A percentile compares a stretch with the other conserved stretches of the same genome.
These are phyloP conservation scores for Congeria kusceri DNA, from an alignment of 2,888 invertebrate genomes.

Conservation along the genomic window DNA sequence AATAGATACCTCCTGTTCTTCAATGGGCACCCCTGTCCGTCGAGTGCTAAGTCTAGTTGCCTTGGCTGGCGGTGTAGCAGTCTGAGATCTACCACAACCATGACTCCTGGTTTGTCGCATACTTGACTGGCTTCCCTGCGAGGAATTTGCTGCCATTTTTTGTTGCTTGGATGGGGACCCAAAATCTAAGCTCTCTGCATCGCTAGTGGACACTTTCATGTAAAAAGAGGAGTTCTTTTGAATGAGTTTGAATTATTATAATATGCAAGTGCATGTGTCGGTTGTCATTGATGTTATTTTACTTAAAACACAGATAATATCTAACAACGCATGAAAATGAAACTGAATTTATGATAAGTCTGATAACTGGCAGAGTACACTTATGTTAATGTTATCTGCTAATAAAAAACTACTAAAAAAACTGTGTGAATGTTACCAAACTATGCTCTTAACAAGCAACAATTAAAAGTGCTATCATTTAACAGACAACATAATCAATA, in stretches of 20 bases:
- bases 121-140: not conserved
- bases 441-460: too few species aligned
- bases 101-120: conserved; percentile 14
- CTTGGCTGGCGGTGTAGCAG: conserved; percentile 12
- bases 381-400: too few species aligned
- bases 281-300: too few species aligned
- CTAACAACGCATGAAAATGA: too few species aligned
- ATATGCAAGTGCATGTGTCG: too few species aligned
- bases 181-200: conserved; percentile 71
- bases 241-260: too few species aligned
- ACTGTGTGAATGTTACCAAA: too few species aligned
- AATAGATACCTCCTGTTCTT: conserved; percentile 7
- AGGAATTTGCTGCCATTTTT: not conserved
- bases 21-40: conserved; percentile 13
- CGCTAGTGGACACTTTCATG: conserved; percentile 54
- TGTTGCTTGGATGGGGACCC: conserved; percentile 59
- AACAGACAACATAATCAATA: not conserved
- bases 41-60: conserved; percentile 34
- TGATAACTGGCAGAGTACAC: too few species aligned
- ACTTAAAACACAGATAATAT: too few species aligned
- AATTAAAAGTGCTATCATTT: not conserved
- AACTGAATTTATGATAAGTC: too few species aligned
- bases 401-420: too few species aligned
- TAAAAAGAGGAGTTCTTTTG: too few species aligned
- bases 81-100: conserved; percentile 17